Evolutionary conservation across 2,888 invertebrate genomes (phyloP), one percentile per base, ranked within the genome.

Genomic region (Thecophora atra): DNA sequence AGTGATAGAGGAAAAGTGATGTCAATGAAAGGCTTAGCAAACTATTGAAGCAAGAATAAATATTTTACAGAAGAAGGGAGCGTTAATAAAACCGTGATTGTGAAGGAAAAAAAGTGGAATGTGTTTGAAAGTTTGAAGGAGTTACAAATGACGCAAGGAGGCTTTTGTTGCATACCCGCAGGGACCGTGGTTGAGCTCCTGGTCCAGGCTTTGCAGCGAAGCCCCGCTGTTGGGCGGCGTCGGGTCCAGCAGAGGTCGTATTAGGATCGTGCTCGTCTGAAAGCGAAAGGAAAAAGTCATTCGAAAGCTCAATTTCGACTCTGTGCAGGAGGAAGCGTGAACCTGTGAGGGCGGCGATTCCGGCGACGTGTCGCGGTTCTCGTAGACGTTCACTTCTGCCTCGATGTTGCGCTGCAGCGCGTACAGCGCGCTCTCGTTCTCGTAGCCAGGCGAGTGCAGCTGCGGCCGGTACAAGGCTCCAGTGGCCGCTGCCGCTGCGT

Each of bases 341-440:
- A 87, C 87, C 81, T 87, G 87, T 11, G 86, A 86, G 52, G 86
- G 85, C 37, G 87, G 87, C 19, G 87, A 87, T 69, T 87, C 87
- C 0, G 87, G 87, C 15, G 87, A 85, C 3, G 84, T 82, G 75
- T 86, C 85, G 54, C 82, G 81, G 73, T 81, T 82, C 70, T 83
- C 84, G 51, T 76, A 83, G 42, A 83, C 80, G 77, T 81, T 83
- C 7, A 81, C 78, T 73, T 83, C 83, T 19, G 79, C 76, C 74
- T 81, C 82, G 42, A 84, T 77, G 72, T 78, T 81, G 3, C 81
- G 79, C 28, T 77, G 78, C 28, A 78, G 19, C 0, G 81, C 82
- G 58, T 78, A 82, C 56, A 72, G 73, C 6, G 77, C 72, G 56
- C 81, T 73, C 17, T 83, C 83, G 47, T 81, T 79, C 6, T 64